Conservation (phyloP, 1,140 invertebrate genomes). For the Drosophila miranda region DNA sequence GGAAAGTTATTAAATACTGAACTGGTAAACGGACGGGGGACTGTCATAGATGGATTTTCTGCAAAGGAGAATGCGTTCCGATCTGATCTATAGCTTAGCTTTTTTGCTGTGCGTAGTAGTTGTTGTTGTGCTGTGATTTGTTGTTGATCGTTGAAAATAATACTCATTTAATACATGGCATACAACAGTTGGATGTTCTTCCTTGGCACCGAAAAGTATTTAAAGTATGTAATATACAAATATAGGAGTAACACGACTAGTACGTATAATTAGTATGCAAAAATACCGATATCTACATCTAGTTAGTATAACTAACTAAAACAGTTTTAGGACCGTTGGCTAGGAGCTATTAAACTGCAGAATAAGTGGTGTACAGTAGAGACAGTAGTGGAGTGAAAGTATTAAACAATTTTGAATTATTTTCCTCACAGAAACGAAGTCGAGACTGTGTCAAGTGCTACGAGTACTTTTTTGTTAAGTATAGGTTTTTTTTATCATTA, state of each 20-base stretch:
- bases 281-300: too few species aligned
- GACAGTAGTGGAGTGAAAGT: background rate
- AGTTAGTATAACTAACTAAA: too few species aligned
- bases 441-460: slow-evolving; percentile 66
- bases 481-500: slow-evolving; percentile 24
- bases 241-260: too few species aligned
- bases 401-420: too few species aligned
- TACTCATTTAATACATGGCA: slow-evolving; percentile 75
- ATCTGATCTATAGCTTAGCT: slow-evolving; percentile 28
- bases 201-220: slow-evolving; percentile 34
- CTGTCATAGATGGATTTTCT: too few species aligned
- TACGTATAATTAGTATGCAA: too few species aligned
- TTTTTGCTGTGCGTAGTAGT: slow-evolving; percentile 5
- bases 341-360: too few species aligned
- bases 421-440: slow-evolving; percentile 51
- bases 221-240: slow-evolving; percentile 15
- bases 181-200: slow-evolving; percentile 65
- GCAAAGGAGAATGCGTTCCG: too few species aligned
- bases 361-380: too few species aligned
- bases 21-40: too few species aligned
- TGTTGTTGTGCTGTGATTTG: slow-evolving; percentile 19
- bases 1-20: too few species aligned
- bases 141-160: slow-evolving; percentile 50
- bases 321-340: too few species aligned
- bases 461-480: slow-evolving; percentile 72